Conservation (phyloP, 1,140 invertebrate species). For the Zophobas morio region DNA sequence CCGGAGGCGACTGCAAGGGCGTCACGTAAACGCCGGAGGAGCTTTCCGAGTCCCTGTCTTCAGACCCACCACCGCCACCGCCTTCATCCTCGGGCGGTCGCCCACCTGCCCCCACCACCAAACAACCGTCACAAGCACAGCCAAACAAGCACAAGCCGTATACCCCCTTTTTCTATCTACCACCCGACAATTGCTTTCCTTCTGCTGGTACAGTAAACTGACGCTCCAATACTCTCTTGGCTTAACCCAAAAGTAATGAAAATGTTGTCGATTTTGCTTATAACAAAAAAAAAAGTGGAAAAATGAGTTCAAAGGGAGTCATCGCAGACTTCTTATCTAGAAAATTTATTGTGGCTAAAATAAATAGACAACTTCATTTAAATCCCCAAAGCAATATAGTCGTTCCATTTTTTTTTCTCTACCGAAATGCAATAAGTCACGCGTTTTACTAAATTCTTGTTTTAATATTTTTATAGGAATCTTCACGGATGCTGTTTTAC, state of each 20-base stretch:
- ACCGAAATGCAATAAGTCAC: no score
- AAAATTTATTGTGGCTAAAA: no score
- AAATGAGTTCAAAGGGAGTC: no score
- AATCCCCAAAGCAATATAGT: no score
- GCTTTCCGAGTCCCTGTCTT: conserved; percentile 48
- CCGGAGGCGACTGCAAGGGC: conserved; percentile 56
- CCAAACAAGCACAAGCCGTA: conserved; percentile 60
- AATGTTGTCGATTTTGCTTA: no score
- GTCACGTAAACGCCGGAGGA: conserved; percentile 56
- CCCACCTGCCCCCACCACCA: conserved; percentile 60
- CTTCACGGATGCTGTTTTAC: no score
- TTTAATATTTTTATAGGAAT: no score
- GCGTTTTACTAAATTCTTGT: no score
- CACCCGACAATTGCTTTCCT: conserved; percentile 10
- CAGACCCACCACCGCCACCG: conserved; percentile 35
- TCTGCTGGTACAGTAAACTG: conserved; percentile 31
- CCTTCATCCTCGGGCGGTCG: conserved; percentile 58
- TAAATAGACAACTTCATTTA: no score
- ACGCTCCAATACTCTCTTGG: conserved; percentile 7
- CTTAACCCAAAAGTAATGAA: no score
- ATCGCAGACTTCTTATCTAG: no score
- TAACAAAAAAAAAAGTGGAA: neutral
- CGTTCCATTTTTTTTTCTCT: no score
- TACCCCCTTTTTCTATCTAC: conserved; percentile 46
- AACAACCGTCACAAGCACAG: conserved; percentile 62